phyloP scores from a whole-genome alignment of 2,797 vertebrate genomes.

The Meda fulgida region DNA sequence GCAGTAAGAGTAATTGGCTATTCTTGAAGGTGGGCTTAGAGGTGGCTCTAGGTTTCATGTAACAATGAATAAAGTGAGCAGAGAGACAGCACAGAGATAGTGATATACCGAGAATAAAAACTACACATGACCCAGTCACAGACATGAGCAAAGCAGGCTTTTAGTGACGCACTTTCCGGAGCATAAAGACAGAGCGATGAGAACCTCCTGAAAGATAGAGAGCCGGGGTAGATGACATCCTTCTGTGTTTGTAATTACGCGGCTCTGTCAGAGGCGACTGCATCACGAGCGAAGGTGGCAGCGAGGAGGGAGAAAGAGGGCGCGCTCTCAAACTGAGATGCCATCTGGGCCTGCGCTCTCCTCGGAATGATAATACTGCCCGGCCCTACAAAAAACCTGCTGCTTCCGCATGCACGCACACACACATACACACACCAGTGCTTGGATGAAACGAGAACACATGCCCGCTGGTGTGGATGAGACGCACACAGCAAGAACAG shows the following conservation, averaged over 20 bases:
- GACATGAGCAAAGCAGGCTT: not conserved
- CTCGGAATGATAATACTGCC: constrained; percentile 57
- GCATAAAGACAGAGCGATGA: constrained; percentile 33
- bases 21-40: constrained; percentile 19
- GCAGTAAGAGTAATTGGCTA: constrained; percentile 13
- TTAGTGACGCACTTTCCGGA: constrained; percentile 15
- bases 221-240: constrained; percentile 56
- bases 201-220: constrained; percentile 50
- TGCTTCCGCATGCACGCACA: constrained; percentile 30
- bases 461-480: constrained; percentile 27
- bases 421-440: constrained; percentile 24
- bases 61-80: not conserved
- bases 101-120: not conserved
- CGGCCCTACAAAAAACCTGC: constrained; percentile 34
- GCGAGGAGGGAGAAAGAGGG: constrained; percentile 53
- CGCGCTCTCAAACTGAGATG: constrained; percentile 62
- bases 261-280: constrained; percentile 59
- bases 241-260: constrained; percentile 70
- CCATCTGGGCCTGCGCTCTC: constrained; percentile 65
- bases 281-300: constrained; percentile 50
- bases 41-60: not conserved
- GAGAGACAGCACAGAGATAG: not conserved
- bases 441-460: constrained; percentile 37
- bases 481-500: constrained; percentile 6
- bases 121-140: constrained; percentile 3